phyloP scores from a whole-genome alignment of 2,888 invertebrate genomes.

The Flabesymbios commensalis region DNA sequence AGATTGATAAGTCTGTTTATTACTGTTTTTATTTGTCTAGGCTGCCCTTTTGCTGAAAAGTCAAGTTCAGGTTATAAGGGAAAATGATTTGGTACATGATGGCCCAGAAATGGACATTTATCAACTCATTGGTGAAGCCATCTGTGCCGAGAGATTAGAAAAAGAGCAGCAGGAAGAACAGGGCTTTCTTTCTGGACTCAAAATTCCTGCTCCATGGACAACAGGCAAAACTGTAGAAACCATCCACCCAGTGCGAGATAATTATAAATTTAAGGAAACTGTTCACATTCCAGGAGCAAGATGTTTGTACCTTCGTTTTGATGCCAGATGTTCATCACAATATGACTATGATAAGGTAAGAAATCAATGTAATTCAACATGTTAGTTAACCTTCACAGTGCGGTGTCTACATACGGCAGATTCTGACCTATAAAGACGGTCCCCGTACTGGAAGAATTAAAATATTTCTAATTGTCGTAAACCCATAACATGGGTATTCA shows the following conservation, averaged over 20 bases:
- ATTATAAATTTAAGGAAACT: constrained; percentile 61
- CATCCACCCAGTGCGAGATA: constrained; percentile 61
- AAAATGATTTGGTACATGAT: constrained; percentile 40
- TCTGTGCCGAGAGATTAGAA: constrained; percentile 27
- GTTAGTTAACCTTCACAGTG: neutral
- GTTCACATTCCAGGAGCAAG: constrained; percentile 60
- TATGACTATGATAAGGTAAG: constrained; percentile 62
- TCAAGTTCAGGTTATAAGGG: constrained; percentile 43
- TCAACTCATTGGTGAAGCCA: constrained; percentile 51
- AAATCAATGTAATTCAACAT: too few species aligned
- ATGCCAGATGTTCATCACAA: constrained; percentile 59
- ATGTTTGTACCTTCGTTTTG: constrained; percentile 59
- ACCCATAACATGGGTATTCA: too few species aligned
- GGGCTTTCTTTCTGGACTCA: constrained; percentile 56
- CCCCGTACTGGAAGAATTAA: too few species aligned
- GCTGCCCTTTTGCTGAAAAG: constrained; percentile 54
- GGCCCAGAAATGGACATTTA: constrained; percentile 41
- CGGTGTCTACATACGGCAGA: too few species aligned
- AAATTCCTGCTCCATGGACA: constrained; percentile 61
- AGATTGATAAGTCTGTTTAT: neutral
- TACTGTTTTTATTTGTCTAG: constrained; percentile 30
- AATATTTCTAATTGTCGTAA: too few species aligned
- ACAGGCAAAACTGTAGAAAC: constrained; percentile 58
- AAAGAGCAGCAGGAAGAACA: constrained; percentile 48
- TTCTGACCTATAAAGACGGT: too few species aligned